Evolutionary conservation across 2,888 invertebrate species (phyloP).

Genomic region (Linnaemya tessellans): DNA sequence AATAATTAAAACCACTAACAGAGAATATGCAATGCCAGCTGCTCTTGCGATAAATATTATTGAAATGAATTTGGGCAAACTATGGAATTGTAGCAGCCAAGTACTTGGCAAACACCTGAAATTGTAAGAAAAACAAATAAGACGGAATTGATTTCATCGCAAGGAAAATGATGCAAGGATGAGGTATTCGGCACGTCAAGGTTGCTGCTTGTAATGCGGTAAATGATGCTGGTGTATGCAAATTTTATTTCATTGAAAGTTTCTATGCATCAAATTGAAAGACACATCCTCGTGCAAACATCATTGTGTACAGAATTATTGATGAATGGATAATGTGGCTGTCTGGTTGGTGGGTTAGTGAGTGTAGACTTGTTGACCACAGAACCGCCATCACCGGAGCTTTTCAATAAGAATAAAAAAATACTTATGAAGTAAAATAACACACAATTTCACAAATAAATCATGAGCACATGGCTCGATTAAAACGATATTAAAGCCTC

Average conservation of each 20-base stretch:
- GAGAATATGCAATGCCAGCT: slow-evolving; percentile 91
- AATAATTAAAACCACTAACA: slow-evolving; percentile 85
- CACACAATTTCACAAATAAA: slow-evolving; percentile 2
- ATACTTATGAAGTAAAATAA: slow-evolving; percentile 1
- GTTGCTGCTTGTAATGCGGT: background rate
- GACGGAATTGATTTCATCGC: background rate
- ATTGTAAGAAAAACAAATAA: slow-evolving; percentile 76
- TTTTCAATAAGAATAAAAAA: slow-evolving; percentile 30
- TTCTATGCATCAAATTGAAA: background rate
- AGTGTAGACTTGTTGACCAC: slow-evolving; percentile 43
- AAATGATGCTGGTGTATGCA: slow-evolving; percentile 30
- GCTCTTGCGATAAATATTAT: slow-evolving; percentile 94
- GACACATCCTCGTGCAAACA: background rate
- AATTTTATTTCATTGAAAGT: slow-evolving; percentile 54
- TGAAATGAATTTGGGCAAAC: slow-evolving; percentile 87
- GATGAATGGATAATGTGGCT: slow-evolving; percentile 1
- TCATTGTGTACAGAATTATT: slow-evolving; percentile 15
- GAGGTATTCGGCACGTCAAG: background rate
- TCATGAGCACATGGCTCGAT: slow-evolving; percentile 19
- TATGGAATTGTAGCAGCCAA: slow-evolving; percentile 80
- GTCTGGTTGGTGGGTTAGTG: background rate
- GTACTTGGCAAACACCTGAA: slow-evolving; percentile 79
- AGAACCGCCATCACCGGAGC: slow-evolving; percentile 16
- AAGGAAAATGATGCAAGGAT: slow-evolving; percentile 9
- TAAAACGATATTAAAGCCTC: slow-evolving; percentile 30